phyloP scores from a whole-genome alignment of 2,888 invertebrate species.

The Resseliella maxima region DNA sequence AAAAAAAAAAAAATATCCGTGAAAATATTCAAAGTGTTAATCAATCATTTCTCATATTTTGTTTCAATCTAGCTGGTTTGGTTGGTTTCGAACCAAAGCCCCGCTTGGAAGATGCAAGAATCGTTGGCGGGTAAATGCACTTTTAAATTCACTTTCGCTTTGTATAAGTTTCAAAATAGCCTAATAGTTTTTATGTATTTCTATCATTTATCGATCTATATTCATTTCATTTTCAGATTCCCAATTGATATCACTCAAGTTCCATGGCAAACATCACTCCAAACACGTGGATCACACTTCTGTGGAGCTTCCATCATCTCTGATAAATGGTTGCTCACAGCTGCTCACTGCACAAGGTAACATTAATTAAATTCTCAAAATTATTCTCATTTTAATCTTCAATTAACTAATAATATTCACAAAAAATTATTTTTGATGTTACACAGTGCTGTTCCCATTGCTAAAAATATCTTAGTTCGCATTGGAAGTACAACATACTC shows the following conservation, averaged over 20 bases:
- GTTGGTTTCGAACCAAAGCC: constrained; percentile 60
- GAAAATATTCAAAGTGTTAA: neutral
- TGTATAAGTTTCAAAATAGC: too few relatives aligned
- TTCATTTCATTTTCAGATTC: neutral
- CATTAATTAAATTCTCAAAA: constrained; percentile 57
- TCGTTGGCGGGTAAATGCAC: constrained; percentile 64
- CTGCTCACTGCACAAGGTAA: constrained; percentile 67
- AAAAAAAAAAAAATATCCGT: too few relatives aligned
- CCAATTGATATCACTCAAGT: constrained; percentile 66
- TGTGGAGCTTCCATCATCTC: constrained; percentile 66
- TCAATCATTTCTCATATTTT: neutral
- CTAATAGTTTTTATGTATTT: too few relatives aligned
- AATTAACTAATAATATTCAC: neutral
- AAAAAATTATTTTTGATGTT: neutral
- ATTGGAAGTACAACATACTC: constrained; percentile 59
- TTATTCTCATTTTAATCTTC: neutral
- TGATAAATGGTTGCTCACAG: constrained; percentile 65
- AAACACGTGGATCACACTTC: constrained; percentile 62
- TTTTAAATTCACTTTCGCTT: neutral
- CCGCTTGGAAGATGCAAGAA: constrained; percentile 66
- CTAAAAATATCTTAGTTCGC: neutral
- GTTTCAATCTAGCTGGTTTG: neutral
- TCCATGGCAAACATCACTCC: constrained; percentile 65
- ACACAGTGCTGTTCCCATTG: neutral
- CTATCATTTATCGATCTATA: neutral